These are phyloP conservation scores for Ridgeia piscesae DNA, from an alignment of 1,140 invertebrate genomes.

Conservation along the genomic window DNA sequence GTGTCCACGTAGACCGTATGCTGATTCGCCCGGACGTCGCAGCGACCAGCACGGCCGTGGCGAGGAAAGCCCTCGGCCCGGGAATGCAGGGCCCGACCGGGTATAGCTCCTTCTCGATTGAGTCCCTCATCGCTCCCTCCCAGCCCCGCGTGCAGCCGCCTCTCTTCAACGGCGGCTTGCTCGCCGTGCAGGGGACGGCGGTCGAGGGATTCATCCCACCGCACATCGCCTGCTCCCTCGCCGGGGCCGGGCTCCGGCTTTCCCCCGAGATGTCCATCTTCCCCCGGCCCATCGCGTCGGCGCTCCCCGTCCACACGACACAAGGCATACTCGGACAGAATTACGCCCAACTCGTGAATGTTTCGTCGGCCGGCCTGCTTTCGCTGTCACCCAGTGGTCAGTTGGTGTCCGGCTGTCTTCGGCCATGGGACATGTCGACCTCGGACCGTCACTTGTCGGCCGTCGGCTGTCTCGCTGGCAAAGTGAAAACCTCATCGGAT, in stretches of 20 bases:
- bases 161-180: not conserved
- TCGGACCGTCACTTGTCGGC: not conserved
- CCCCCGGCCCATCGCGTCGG: not conserved
- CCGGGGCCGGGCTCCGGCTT: not conserved
- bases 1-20: not conserved
- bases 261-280: not conserved
- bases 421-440: not conserved
- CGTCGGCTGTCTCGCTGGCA: not conserved
- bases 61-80: not conserved
- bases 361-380: not conserved
- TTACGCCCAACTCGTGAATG: not conserved
- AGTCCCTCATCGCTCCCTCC: not conserved
- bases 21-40: not conserved
- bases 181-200: not conserved
- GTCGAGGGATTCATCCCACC: not conserved
- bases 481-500: not conserved
- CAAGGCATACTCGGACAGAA: not conserved
- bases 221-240: not conserved
- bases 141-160: not conserved
- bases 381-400: not conserved
- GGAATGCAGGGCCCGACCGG: not conserved
- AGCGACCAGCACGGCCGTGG: not conserved
- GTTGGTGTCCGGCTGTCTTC: not conserved
- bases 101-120: not conserved
- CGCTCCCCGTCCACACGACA: not conserved